Evolutionary conservation across 2,797 vertebrate species (phyloP).

Genomic region (Steatocranus sp.): DNA sequence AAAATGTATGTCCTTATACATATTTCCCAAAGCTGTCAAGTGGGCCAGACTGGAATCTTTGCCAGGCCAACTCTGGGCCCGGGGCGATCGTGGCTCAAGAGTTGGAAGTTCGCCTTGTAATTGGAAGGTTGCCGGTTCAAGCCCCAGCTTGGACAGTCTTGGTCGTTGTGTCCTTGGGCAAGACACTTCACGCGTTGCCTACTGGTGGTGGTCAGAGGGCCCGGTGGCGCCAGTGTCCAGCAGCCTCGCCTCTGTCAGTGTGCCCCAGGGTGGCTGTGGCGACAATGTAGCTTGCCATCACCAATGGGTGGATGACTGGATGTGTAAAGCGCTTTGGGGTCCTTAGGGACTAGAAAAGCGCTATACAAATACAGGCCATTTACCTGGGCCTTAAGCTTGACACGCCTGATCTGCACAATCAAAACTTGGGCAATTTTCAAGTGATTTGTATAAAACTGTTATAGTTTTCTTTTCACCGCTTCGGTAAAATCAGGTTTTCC

Average conservation of each 20-base stretch:
- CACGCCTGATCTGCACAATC: not conserved
- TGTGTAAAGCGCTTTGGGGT: not conserved
- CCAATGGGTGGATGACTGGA: not conserved
- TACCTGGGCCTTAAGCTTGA: not conserved
- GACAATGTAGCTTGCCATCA: not conserved
- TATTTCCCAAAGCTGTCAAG: not conserved
- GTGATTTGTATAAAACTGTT: not conserved
- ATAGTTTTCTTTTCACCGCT: not conserved
- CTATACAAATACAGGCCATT: not conserved
- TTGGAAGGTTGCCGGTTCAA: accelerated
- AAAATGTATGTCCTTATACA: not conserved
- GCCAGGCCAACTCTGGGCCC: not conserved
- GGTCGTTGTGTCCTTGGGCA: not conserved
- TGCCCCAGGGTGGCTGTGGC: not conserved
- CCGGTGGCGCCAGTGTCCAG: not conserved
- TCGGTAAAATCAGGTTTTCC: not conserved
- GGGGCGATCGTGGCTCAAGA: not conserved
- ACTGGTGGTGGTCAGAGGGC: not conserved
- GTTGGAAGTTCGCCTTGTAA: not conserved
- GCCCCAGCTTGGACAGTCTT: accelerated
- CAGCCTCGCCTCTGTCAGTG: not conserved
- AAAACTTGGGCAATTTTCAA: not conserved
- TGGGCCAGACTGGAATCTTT: not conserved
- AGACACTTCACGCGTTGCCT: not conserved
- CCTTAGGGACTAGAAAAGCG: no score